Base-by-base conservation (phyloP, 1,140 invertebrate species). In the Drosophila elegans region DNA sequence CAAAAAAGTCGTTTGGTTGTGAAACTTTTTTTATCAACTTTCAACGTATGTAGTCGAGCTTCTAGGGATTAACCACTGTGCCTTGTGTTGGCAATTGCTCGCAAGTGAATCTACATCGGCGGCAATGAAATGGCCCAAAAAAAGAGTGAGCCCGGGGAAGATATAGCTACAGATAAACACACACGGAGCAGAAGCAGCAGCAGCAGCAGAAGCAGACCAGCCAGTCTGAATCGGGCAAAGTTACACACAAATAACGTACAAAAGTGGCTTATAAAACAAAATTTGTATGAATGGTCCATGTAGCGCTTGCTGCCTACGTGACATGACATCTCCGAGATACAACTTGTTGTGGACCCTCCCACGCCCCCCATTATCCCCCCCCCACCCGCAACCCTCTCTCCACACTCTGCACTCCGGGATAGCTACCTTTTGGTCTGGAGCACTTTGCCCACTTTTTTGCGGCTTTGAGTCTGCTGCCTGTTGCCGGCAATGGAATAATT, bases 231-330 rank as follows among this genome's bases (percentile, higher is more conserved):
- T 49, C 64, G 63, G 57, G 52, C 82, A 68, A 81, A 88, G 83
- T 86, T 88, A 88, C 83, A 88, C 76, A 86, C 83, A 88, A 89
- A 86, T 86, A 86, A 86, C 88, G 83, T 82, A 86, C 64, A 76
- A 86, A 86, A 88, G 85, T 89, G 73, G 85, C 84, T 90, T 89
- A 89, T 89, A 89, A 88, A 89, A 89, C 84, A 89, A 89, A 89
- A 89, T 88, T 84, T 88, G 79, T 80, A 89, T 89, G 84, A 89
- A 89, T 89, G 84, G 85, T 89, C 84, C 84, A 89, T 89, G 84
- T 80, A 80, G 85, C 77, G 55, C 49, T 66, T 46, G 67, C 32
- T 69, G 74, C 77, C 83, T 89, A 89, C 84, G 84, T 89, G 84
- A 89, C 84, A 90, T 84, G 84, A 89, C 73, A 82, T 74, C 84